Base-by-base conservation (phyloP, 2,888 invertebrate species). In the Heteromurus nitidus region DNA sequence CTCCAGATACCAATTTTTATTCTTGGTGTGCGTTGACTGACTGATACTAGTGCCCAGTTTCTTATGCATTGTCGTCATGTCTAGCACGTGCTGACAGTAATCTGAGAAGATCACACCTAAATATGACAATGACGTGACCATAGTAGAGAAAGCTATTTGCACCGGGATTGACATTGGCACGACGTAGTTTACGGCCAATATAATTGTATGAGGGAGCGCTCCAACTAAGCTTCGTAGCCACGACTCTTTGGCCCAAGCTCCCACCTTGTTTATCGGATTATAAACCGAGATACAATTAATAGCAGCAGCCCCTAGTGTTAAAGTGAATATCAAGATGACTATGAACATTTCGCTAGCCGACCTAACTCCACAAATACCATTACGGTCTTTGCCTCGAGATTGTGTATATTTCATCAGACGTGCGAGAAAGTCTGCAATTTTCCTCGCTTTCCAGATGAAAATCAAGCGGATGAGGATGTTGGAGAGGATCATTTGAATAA, bases 71-170 rank as follows among this genome's bases (percentile, higher is more conserved):
- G 30, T 18, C 1, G 64, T 24, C 16, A 26, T 16, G 31, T 73
- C 50, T 22, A 64, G 18, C 0, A 73, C 73, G n/a, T 73, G 22
- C 11, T 64, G 62, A 31, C 73, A 73, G 22, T 73, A 73, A 18
- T 73, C 73, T 1, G 47, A 18, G n/a, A 73, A 50, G 30, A 64
- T 62, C 1, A 62, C 9, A 3, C 42, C 24, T 1, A 73, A 50
- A 28, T 73, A 73, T 16, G 44, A 28, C 0, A 42, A 22, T 5
- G 44, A 31, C 0, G 20, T 30, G 2, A 73, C 47, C 18, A 73
- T 64, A 3, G 50, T 3, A 0, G 31, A 30, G 18, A 64, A 73
- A 2, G 62, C 73, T 9, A 28, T 50, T 22, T 47, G 50, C 22
- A 50, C 28, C 7, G 73, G 73, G 11, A 50, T 9, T 22, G 31